Base-by-base conservation (phyloP, 2,113 vertebrate species). In the Tympanuchus pallidicinctus region DNA sequence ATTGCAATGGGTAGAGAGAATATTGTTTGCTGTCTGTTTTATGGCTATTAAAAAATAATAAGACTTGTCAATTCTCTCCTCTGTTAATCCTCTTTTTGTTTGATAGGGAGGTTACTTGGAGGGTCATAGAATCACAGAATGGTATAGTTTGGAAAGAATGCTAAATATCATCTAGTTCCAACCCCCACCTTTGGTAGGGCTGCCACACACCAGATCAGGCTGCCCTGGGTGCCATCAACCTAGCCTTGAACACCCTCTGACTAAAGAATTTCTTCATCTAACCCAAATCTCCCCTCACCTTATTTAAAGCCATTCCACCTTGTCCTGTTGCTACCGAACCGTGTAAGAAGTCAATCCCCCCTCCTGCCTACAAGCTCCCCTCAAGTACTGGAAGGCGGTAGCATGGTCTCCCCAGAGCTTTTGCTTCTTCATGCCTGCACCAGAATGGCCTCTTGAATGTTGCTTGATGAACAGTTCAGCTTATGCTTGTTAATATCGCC, bases 401-500 rank as follows among this genome's bases (percentile, higher is more conserved):
- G 16, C 15, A 16, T 28, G 27, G 52, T 30, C 52, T 54, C 52
- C 14, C 52, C 15, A 8, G 17, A 11, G 30, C 30, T 16, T 54
- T 16, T 28, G 13, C 14, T 25, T 54, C 52, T 54, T 25, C 48
- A 30, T 28, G 15, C 6, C 15, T 43, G 52, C 8, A 15, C 52
- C 15, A 30, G 27, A 54, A 54, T 15, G 52, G 52, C 28, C 14
- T 54, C 40, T 18, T 50, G 8, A 19, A 25, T 43, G 48, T 60
- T 42, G 80, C 13, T 11, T 24, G 16, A 18, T 36, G 56, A 56
- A 3, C 25, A 38, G 61, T 61, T 88, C 42, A n/a, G 10, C 32
- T 86, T 19, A 2, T 18, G 21, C 82, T 88, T 75, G 95, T 43
- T 75, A 81, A 90, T 72, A 88, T 65, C 86, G 94, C 96, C 96